These are phyloP conservation scores for Agrotis puta DNA, from an alignment of 2,888 invertebrate species.

Conservation along the genomic window DNA sequence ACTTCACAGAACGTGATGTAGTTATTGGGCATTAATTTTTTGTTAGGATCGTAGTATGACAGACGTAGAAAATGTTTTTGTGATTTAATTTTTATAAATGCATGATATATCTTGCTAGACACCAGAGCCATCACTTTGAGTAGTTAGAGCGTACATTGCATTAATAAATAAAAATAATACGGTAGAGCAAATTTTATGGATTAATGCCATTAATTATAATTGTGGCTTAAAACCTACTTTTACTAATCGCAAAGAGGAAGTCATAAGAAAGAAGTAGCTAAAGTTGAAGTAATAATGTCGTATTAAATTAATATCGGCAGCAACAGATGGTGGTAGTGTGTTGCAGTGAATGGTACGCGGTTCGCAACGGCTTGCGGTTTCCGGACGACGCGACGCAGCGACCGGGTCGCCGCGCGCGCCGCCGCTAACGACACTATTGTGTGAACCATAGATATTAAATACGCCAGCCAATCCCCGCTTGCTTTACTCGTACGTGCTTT, in stretches of 20 bases:
- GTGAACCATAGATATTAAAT: conserved; percentile 31
- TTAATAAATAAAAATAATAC: not conserved
- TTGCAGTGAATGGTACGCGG: conserved; percentile 24
- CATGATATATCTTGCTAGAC: not conserved
- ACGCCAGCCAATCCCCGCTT: conserved; percentile 1
- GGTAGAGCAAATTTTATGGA: conserved; percentile 17
- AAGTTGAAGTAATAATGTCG: conserved; percentile 23
- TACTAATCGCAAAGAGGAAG: conserved; percentile 11
- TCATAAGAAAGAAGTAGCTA: conserved; percentile 14
- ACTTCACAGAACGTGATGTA: conserved; percentile 73
- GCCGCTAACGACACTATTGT: conserved; percentile 44
- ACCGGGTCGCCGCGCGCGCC: conserved; percentile 18
- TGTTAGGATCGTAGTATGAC: conserved; percentile 69
- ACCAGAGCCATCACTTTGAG: conserved; percentile 8
- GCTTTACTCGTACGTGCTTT: conserved; percentile 28
- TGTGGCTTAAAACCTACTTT: not conserved
- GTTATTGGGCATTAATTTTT: conserved; percentile 78
- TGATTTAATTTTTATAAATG: not conserved
- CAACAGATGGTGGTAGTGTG: conserved; percentile 48
- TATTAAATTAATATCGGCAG: conserved; percentile 27
- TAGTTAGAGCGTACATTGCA: conserved; percentile 9
- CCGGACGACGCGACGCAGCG: conserved; percentile 28
- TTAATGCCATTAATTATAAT: conserved; percentile 9
- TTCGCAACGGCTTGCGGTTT: conserved; percentile 43
- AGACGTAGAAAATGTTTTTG: conserved; percentile 18